Percentiles rank a stretch among this genome's conserved stretches.
phyloP scores from a whole-genome alignment of 2,797 vertebrate species.

The Trematomus bernacchii region DNA sequence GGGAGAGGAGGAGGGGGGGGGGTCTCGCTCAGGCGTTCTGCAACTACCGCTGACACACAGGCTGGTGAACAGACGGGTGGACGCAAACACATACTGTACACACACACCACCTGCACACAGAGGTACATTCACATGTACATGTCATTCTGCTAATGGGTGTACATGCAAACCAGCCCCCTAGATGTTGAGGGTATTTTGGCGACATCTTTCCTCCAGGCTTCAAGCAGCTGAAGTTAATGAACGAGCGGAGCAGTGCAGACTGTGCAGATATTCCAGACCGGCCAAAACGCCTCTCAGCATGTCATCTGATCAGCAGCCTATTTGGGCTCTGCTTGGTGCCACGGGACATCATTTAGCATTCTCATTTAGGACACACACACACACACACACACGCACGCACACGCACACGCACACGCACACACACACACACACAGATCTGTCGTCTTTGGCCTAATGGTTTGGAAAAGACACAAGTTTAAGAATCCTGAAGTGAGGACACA shows the following conservation, averaged over 20 bases:
- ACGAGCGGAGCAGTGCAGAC: constrained; percentile 60
- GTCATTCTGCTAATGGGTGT: constrained; percentile 51
- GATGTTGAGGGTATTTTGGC: constrained; percentile 27
- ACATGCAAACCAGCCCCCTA: background rate
- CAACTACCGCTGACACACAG: constrained; percentile 68
- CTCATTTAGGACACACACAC: constrained; percentile 34
- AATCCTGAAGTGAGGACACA: background rate
- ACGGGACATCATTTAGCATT: constrained; percentile 36
- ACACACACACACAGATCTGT: background rate
- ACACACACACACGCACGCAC: background rate
- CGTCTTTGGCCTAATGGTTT: background rate
- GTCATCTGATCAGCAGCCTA: constrained; percentile 68
- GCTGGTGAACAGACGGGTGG: constrained; percentile 65
- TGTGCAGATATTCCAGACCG: constrained; percentile 64
- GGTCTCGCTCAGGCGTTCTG: constrained; percentile 50
- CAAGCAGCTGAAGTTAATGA: constrained; percentile 63
- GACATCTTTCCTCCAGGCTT: constrained; percentile 46
- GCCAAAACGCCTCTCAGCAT: constrained; percentile 64
- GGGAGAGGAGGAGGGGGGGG: constrained; percentile 31
- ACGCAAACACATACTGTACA: constrained; percentile 33
- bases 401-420: background rate
- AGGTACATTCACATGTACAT: constrained; percentile 39
- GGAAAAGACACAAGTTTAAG: background rate
- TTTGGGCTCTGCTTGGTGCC: constrained; percentile 57
- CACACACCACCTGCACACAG: constrained; percentile 36